phyloP scores from a whole-genome alignment of 2,888 invertebrate genomes.

The Andricus quercusramuli region DNA sequence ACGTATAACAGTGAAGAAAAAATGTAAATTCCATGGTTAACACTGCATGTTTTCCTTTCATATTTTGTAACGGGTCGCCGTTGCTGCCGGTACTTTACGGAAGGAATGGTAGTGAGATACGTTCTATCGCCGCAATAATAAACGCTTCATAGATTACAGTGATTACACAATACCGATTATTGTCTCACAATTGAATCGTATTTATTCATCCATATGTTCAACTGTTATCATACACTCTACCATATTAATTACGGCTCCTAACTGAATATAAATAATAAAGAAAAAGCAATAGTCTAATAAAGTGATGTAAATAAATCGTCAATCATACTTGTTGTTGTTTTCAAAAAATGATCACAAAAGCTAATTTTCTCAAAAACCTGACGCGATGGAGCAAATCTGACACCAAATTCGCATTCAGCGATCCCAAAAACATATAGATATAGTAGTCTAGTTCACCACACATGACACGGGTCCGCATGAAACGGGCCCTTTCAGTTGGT shows the following conservation, averaged over 20 bases:
- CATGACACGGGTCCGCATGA: too few relatives aligned
- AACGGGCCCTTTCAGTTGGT: too few relatives aligned
- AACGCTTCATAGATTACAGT: not conserved
- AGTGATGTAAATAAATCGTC: too few relatives aligned
- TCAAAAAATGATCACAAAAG: too few relatives aligned
- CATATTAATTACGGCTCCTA: not conserved
- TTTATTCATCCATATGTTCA: not conserved
- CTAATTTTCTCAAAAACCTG: too few relatives aligned
- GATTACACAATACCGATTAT: not conserved
- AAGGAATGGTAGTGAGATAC: slow-evolving; percentile 22
- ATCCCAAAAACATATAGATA: too few relatives aligned
- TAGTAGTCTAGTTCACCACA: too few relatives aligned
- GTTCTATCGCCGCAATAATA: slow-evolving; percentile 21
- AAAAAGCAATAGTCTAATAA: too few relatives aligned
- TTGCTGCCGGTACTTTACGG: not conserved
- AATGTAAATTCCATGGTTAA: slow-evolving; percentile 17
- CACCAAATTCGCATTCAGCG: too few relatives aligned
- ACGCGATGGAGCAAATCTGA: too few relatives aligned
- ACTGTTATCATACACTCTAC: not conserved
- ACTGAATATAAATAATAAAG: too few relatives aligned
- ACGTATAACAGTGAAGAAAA: not conserved
- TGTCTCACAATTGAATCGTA: not conserved
- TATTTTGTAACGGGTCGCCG: slow-evolving; percentile 17
- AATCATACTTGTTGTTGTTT: too few relatives aligned
- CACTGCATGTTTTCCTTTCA: slow-evolving; percentile 16